Evolutionary conservation across 2,113 vertebrate genomes (phyloP).

Genomic region (Peromyscus leucopus): DNA sequence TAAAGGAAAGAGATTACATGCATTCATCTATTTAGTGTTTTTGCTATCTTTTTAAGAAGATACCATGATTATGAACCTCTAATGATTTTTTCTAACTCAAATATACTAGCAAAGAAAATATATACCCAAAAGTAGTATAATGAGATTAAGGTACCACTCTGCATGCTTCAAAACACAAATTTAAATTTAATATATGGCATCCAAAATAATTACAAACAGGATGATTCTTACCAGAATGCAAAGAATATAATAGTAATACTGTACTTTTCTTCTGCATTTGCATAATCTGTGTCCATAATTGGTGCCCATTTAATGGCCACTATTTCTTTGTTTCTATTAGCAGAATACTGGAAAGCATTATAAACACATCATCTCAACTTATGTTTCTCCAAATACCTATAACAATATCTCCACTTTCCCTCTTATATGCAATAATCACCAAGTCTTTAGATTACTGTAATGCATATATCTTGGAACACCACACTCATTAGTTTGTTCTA

Average conservation of each 20-base stretch:
- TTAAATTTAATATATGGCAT: neutral
- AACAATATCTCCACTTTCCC: too few relatives aligned
- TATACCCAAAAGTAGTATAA: neutral
- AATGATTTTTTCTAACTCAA: neutral
- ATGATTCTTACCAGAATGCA: neutral
- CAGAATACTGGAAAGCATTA: neutral
- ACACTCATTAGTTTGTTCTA: neutral
- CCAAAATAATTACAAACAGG: neutral
- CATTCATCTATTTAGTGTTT: neutral
- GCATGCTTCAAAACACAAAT: neutral
- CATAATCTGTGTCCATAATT: neutral
- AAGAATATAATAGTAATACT: neutral
- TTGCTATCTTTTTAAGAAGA: neutral
- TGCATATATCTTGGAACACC: neutral
- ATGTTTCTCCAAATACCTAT: neutral
- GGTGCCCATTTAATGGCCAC: neutral
- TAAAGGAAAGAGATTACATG: neutral
- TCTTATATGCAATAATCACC: neutral
- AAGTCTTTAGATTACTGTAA: neutral
- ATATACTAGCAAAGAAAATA: neutral
- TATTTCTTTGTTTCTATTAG: neutral
- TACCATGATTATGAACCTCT: too few relatives aligned
- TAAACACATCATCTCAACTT: neutral
- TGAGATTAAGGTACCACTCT: neutral
- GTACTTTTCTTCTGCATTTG: neutral